Evolutionary conservation across 2,113 vertebrate genomes (phyloP).

Genomic region (Xenopus borealis): DNA sequence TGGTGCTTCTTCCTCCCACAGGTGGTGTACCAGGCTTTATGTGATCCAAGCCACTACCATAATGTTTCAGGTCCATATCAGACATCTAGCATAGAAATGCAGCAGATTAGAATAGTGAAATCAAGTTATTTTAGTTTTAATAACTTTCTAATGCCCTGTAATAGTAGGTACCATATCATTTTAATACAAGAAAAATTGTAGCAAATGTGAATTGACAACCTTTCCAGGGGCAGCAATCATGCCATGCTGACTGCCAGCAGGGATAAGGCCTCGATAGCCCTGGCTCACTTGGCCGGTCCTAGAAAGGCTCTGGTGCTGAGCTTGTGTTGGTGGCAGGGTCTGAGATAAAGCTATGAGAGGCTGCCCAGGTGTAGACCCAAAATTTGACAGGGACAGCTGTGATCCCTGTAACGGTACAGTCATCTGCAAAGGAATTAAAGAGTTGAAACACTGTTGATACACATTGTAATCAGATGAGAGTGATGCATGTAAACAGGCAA

Average conservation of each 20-base stretch:
- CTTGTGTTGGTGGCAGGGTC: conserved; percentile 83
- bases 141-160: not conserved
- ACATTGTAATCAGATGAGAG: too few relatives aligned
- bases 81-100: conserved; percentile 74
- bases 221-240: conserved; percentile 91
- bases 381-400: conserved; percentile 88
- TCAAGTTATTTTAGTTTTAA: not conserved
- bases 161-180: too few relatives aligned
- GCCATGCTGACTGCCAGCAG: conserved; percentile 80
- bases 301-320: conserved; percentile 81
- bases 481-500: too few relatives aligned
- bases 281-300: conserved; percentile 84
- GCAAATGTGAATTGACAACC: conserved; percentile 56
- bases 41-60: conserved; percentile 84
- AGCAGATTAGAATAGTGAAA: too few relatives aligned
- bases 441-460: not conserved
- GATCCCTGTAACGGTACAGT: conserved; percentile 88
- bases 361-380: conserved; percentile 87
- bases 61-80: conserved; percentile 95
- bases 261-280: conserved; percentile 84
- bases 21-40: conserved; percentile 95
- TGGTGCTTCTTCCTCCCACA: conserved; percentile 84
- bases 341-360: conserved; percentile 88
- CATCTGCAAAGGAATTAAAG: conserved; percentile 66
- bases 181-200: too few relatives aligned